Percentiles rank a stretch among this genome's conserved stretches.
These are phyloP conservation scores for Lathronympha strigana DNA, from an alignment of 2,888 invertebrate species.

Conservation along the genomic window DNA sequence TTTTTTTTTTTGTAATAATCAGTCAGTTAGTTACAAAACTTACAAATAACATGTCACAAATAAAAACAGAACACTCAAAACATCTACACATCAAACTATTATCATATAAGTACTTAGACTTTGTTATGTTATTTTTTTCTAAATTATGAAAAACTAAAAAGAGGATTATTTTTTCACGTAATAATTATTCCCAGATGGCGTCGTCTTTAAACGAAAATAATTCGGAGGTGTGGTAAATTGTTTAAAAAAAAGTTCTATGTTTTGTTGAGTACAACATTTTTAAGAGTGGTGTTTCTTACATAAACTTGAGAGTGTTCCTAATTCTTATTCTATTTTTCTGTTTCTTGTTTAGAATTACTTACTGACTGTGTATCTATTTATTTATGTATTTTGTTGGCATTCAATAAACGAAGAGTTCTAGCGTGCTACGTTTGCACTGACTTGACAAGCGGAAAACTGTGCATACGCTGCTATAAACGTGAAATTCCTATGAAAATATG, in stretches of 20 bases:
- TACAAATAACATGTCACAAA: too few relatives aligned
- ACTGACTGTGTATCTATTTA: background rate
- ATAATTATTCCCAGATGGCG: conserved; percentile 31
- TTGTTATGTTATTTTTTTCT: too few relatives aligned
- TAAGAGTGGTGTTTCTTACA: conserved; percentile 9
- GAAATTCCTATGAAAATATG: too few relatives aligned
- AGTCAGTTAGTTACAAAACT: too few relatives aligned
- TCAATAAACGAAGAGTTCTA: too few relatives aligned
- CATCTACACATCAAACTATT: too few relatives aligned
- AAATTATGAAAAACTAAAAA: background rate
- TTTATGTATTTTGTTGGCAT: background rate
- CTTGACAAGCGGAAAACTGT: too few relatives aligned
- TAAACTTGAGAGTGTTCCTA: background rate
- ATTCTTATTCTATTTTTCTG: background rate
- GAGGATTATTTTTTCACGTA: background rate
- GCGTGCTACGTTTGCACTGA: too few relatives aligned
- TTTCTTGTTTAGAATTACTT: conserved; percentile 4
- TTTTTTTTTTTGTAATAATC: too few relatives aligned
- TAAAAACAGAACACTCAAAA: too few relatives aligned
- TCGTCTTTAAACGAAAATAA: conserved; percentile 17
- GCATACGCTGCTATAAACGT: too few relatives aligned
- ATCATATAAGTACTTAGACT: too few relatives aligned
- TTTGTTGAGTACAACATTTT: conserved; percentile 7
- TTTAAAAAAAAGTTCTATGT: background rate
- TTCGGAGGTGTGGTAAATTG: conserved; percentile 30